Base-by-base conservation (phyloP, 2,888 invertebrate genomes). In the Cantharis nigra region DNA sequence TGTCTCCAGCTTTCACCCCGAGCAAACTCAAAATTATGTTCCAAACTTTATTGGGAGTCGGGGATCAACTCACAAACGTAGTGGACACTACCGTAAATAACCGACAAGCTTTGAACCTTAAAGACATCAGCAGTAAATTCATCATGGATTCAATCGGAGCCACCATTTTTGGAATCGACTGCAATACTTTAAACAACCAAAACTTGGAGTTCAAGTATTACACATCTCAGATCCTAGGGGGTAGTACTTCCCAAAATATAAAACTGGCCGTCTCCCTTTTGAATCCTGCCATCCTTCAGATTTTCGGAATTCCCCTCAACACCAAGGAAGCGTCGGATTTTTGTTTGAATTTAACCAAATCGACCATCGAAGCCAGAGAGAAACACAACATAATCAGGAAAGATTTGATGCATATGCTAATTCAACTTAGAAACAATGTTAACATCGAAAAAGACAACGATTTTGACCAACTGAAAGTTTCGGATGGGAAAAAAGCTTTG, bases 11-110 rank as follows among this genome's bases (percentile, higher is more conserved):
- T 0, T 88, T 91, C 80, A 89, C 90, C 1, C 87, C 89, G 1
- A 90, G 89, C n/a, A 91, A 90, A 82, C 85, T 91, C 79, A 90
- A 88, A 81, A 85, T 84, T 69, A 90, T 90, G 90, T 87, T 89
- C 26, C 85, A 87, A 0, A 84, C 89, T 11, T 87, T 90, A 82
- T 77, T 86, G 20, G 86, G 87, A 20, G 88, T 87, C 33, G 85
- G 86, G 2, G 70, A 83, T 23, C 82, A 84, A 26, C 81, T 87
- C 18, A 76, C 78, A 3, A 70, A 79, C 0, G 81, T 84, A 28
- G 69, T 86, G 13, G 80, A 84, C 2, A 18, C 70, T 16, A 9
- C 74, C 16, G 63, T 70, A 9, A 69, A 64, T 30, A 23, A 28
- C 10, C 49, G 63, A 1, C 69, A 76, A 69, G 30, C 20, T 2